Evolutionary conservation across 2,797 vertebrate genomes (phyloP), one percentile per base, ranked within the genome.

Genomic region (Enteromius viviparus): DNA sequence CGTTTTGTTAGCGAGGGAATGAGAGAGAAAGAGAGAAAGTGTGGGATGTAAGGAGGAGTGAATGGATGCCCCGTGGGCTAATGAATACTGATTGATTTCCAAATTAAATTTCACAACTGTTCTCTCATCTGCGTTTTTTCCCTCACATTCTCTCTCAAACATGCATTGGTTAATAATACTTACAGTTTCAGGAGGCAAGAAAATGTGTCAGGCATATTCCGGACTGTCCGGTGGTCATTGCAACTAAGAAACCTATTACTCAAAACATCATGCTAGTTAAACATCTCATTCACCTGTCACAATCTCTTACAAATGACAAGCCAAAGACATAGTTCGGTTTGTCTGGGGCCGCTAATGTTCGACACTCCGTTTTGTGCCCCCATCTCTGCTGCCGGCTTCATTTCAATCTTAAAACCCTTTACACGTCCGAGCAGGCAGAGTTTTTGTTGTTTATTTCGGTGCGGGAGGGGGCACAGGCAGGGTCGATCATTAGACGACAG

Each of bases 71-170:
- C 84, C 42, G 84, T 83, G 76, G 90, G 88, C 87, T 89, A 91
- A 91, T 89, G 87, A 87, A 92, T 91, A 90, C 92, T 95, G 93
- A 94, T 94, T 94, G 91, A 93, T 92, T 94, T 90, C 81, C 85
- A 94, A 93, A 88, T 87, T 87, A 87, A 87, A 88, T 87, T 87
- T 84, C 76, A 81, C 78, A 81, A 88, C 85, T 84, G 85, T 88
- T 90, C 84, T 79, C 83, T 78, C 85, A 34, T 85, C 53, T 84
- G 77, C 47, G 58, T 75, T 84, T 83, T 83, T 84, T 65, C 74
- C 77, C 40, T 72, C 64, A 55, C 47, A 81, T 80, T 87, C 76
- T 77, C 87, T 75, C 15, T 68, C 49, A 23, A 51, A 69, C 6
- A 65, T 26, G 78, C 78, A 84, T 80, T 23, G 10, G 88, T 62